These are phyloP conservation scores for Paramuricea clavata DNA, from an alignment of 92 coral and sea anemone genomes.

Conservation along the genomic window DNA sequence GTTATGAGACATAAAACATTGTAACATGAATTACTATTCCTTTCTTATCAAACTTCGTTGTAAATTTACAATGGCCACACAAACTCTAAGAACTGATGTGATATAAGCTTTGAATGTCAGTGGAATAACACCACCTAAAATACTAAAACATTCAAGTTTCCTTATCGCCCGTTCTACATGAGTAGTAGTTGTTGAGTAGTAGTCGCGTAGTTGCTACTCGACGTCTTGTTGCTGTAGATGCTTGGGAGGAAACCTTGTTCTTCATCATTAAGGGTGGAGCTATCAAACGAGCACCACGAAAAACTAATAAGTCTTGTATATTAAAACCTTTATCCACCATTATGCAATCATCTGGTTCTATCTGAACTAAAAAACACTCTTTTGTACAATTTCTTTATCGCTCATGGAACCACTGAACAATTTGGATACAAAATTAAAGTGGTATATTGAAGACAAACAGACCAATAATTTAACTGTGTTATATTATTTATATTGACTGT, in stretches of 20 bases:
- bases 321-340: conserved; percentile 74
- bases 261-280: conserved; percentile 77
- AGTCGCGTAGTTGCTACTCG: conserved; percentile 78
- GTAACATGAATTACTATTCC: too few relatives aligned
- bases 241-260: conserved; percentile 75
- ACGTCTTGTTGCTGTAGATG: conserved; percentile 87
- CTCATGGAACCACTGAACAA: conserved; percentile 79
- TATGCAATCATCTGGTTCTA: conserved; percentile 75
- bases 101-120: conserved; percentile 76
- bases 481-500: conserved; percentile 80
- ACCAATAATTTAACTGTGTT: conserved; percentile 79
- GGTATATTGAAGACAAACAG: conserved; percentile 78
- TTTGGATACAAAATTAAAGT: conserved; percentile 74
- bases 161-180: conserved; percentile 83
- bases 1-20: not conserved
- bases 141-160: conserved; percentile 70
- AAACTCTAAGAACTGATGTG: conserved; percentile 73
- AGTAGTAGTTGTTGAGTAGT: too few relatives aligned
- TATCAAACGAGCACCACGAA: conserved; percentile 62
- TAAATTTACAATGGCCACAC: conserved; percentile 77
- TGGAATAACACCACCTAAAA: conserved; percentile 80
- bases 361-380: conserved; percentile 61
- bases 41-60: conserved; percentile 52
- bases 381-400: conserved; percentile 80
- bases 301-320: conserved; percentile 66